phyloP scores from a whole-genome alignment of 35 echinoderm and acorn worm genomes.

The Ophioderma brevispina region DNA sequence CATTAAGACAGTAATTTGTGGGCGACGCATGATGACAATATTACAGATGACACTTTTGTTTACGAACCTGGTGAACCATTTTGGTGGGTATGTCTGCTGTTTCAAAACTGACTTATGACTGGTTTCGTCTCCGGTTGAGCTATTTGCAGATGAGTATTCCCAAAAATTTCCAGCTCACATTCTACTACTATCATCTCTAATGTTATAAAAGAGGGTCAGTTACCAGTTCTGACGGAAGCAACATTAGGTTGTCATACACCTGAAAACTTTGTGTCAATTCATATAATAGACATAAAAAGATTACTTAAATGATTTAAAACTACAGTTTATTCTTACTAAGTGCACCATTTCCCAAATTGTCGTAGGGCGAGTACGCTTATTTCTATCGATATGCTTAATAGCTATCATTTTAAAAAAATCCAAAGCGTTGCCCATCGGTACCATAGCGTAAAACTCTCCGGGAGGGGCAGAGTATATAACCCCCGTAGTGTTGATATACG shows the following conservation, averaged over 20 bases:
- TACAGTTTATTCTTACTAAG: too few relatives aligned
- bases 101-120: conserved; percentile 32
- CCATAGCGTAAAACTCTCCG: too few relatives aligned
- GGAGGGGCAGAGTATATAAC: too few relatives aligned
- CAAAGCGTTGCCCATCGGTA: too few relatives aligned
- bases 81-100: conserved; percentile 38
- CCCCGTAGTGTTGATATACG: too few relatives aligned
- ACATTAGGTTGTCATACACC: not conserved
- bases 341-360: too few relatives aligned
- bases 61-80: conserved; percentile 77
- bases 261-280: not conserved
- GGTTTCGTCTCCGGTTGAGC: conserved; percentile 50
- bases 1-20: too few relatives aligned
- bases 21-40: too few relatives aligned
- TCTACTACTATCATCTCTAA: conserved; percentile 63
- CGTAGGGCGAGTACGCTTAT: too few relatives aligned
- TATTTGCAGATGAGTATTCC: conserved; percentile 70
- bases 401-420: too few relatives aligned
- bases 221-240: not conserved
- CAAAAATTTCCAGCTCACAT: conserved; percentile 49
- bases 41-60: not conserved
- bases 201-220: not conserved
- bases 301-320: too few relatives aligned
- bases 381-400: too few relatives aligned
- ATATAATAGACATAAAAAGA: not conserved